Conservation (phyloP, 2,797 vertebrate genomes). For the Sparus aurata region DNA sequence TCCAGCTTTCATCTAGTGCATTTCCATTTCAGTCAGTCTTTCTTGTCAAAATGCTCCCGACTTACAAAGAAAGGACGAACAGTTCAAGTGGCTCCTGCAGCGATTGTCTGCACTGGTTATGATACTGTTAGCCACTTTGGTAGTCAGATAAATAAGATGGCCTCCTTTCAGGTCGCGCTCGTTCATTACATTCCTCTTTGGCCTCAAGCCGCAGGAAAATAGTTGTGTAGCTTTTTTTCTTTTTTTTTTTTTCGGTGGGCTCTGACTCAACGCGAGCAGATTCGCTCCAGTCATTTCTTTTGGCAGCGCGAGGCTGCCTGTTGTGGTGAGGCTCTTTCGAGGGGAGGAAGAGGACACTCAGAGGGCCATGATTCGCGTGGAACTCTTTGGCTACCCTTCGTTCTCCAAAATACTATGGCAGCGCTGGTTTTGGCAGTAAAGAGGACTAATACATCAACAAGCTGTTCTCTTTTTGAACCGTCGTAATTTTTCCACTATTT, state of each 20-base stretch:
- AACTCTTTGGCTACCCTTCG: conserved; percentile 39
- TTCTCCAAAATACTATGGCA: conserved; percentile 42
- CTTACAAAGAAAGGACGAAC: conserved; percentile 13
- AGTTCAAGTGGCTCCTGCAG: conserved; percentile 51
- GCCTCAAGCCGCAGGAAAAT: conserved; percentile 48
- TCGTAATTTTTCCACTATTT: background rate
- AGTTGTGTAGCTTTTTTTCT: conserved; percentile 29
- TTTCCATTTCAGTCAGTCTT: conserved; percentile 66
- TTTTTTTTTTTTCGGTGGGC: conserved; percentile 47
- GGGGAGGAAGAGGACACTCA: conserved; percentile 41
- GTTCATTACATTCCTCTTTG: conserved; percentile 55
- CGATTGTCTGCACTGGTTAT: conserved; percentile 32
- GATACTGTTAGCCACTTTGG: conserved; percentile 30
- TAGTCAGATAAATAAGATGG: conserved; percentile 38
- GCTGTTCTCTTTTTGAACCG: conserved; percentile 31
- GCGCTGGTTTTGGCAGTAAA: conserved; percentile 43
- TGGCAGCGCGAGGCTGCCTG: conserved; percentile 63
- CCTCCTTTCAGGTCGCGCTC: conserved; percentile 34
- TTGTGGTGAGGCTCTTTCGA: conserved; percentile 52
- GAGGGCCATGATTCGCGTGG: conserved; percentile 34
- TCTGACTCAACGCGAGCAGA: conserved; percentile 61
- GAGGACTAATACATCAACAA: conserved; percentile 29
- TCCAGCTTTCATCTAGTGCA: conserved; percentile 58
- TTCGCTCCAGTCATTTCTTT: conserved; percentile 66
- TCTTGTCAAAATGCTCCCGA: conserved; percentile 34